A percentile compares a stretch with the other conserved stretches of the same genome.
Conservation (phyloP, 2,888 invertebrate genomes). For the Ariolimax columbianus region DNA sequence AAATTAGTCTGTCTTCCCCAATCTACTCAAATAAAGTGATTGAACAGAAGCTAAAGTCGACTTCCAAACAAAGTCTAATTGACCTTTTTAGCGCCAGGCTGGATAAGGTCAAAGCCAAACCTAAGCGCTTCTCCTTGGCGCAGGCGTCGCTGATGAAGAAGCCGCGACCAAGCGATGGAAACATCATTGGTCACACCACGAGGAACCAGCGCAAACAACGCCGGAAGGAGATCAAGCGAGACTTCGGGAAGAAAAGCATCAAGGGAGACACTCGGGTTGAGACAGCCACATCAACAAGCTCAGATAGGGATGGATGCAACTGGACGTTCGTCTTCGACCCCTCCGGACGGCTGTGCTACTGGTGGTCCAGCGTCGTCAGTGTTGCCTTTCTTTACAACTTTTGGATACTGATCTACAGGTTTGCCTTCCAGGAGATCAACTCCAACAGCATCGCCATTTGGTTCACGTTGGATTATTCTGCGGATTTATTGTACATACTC, state of each 20-base stretch:
- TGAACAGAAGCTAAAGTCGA: constrained; percentile 80
- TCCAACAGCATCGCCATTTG: constrained; percentile 91
- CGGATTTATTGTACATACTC: constrained; percentile 95
- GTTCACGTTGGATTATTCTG: constrained; percentile 97
- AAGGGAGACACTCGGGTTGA: constrained; percentile 56
- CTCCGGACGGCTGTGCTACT: constrained; percentile 88
- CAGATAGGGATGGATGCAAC: constrained; percentile 83
- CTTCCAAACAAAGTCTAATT: constrained; percentile 83
- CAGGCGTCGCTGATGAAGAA: constrained; percentile 82
- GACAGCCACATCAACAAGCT: constrained; percentile 75
- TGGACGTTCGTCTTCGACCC: constrained; percentile 97
- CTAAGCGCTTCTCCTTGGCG: constrained; percentile 86
- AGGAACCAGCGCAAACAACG: constrained; percentile 80
- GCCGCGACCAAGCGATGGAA: constrained; percentile 81
- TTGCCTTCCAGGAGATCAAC: constrained; percentile 97
- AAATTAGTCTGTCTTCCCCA: constrained; percentile 80
- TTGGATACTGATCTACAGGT: constrained; percentile 92
- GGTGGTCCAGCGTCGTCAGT: constrained; percentile 79
- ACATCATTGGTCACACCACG: constrained; percentile 82
- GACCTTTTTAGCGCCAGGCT: constrained; percentile 88
- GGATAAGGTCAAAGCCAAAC: constrained; percentile 62
- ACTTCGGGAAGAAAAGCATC: constrained; percentile 76
- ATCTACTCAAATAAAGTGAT: constrained; percentile 77
- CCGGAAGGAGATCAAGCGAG: constrained; percentile 79
- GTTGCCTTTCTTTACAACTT: constrained; percentile 78